Conservation (phyloP, 2,888 invertebrate species). For the Crossocerus cetratus region DNA sequence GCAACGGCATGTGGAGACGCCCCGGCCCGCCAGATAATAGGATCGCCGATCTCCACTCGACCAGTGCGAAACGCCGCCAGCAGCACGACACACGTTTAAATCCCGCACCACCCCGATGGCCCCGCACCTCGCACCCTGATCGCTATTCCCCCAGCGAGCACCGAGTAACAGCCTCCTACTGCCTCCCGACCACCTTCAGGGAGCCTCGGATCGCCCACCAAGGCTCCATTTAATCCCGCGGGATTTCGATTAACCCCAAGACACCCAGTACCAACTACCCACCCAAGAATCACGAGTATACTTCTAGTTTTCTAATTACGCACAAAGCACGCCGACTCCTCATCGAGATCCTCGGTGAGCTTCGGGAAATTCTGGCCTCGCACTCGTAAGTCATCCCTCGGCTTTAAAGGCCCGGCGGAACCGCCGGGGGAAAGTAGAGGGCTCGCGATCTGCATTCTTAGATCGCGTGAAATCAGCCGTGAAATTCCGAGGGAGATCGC, state of each 20-base stretch:
- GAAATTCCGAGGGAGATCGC: too few relatives aligned
- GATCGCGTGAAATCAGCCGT: not conserved
- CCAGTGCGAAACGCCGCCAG: slow-evolving; percentile 24
- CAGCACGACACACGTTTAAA: slow-evolving; percentile 6
- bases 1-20: slow-evolving; percentile 52
- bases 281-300: not conserved
- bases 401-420: too few relatives aligned
- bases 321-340: not conserved
- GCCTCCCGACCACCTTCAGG: not conserved
- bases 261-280: not conserved
- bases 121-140: slow-evolving; percentile 17
- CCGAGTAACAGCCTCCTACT: not conserved
- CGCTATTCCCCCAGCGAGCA: not conserved
- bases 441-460: not conserved
- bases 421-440: too few relatives aligned
- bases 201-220: not conserved
- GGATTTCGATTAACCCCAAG: not conserved
- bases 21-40: slow-evolving; percentile 23
- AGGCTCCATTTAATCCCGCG: slow-evolving; percentile 17
- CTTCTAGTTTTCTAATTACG: slow-evolving; percentile 2
- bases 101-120: slow-evolving; percentile 21
- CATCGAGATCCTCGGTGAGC: too few relatives aligned
- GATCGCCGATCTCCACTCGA: slow-evolving; percentile 25
- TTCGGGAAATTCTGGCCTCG: too few relatives aligned
- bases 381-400: too few relatives aligned